phyloP scores from a whole-genome alignment of 2,113 vertebrate species.

The Vimba vimba region DNA sequence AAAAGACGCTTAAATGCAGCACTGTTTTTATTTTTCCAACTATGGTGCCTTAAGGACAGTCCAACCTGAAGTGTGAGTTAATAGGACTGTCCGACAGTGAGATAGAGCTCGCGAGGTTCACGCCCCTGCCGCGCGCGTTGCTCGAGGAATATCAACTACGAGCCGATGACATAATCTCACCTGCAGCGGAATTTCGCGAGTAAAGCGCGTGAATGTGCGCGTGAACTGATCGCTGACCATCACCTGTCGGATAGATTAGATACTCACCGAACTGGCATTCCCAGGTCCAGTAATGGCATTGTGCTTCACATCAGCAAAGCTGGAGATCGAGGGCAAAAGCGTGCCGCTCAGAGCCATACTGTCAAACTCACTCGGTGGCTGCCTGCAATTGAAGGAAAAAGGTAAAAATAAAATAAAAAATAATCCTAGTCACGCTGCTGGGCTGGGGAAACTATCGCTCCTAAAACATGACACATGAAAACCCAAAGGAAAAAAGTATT shows the following conservation, averaged over 20 bases:
- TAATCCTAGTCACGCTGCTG: not conserved
- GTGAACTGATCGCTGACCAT: not conserved
- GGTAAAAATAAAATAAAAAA: not conserved
- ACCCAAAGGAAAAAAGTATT: not conserved
- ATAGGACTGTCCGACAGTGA: not conserved
- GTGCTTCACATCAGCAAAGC: conserved; percentile 85
- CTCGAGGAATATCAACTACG: not conserved
- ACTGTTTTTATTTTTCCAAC: not conserved
- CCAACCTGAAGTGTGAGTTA: not conserved
- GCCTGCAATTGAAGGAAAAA: conserved; percentile 74
- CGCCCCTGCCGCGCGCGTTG: conserved; percentile 51
- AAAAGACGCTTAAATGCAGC: not conserved
- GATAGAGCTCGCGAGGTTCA: conserved; percentile 30
- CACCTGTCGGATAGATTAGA: not conserved
- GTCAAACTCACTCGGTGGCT: conserved; percentile 90
- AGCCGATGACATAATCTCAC: conserved; percentile 21
- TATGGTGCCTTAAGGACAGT: not conserved
- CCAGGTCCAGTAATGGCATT: conserved; percentile 79
- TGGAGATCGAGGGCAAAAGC: conserved; percentile 91
- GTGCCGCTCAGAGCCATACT: conserved; percentile 91
- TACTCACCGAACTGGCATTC: conserved; percentile 84
- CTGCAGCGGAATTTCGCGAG: not conserved
- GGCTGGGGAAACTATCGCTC: not conserved
- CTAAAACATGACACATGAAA: not conserved
- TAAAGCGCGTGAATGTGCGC: not conserved